Base-by-base conservation (phyloP, 2,888 invertebrate species). In the Automeris io region DNA sequence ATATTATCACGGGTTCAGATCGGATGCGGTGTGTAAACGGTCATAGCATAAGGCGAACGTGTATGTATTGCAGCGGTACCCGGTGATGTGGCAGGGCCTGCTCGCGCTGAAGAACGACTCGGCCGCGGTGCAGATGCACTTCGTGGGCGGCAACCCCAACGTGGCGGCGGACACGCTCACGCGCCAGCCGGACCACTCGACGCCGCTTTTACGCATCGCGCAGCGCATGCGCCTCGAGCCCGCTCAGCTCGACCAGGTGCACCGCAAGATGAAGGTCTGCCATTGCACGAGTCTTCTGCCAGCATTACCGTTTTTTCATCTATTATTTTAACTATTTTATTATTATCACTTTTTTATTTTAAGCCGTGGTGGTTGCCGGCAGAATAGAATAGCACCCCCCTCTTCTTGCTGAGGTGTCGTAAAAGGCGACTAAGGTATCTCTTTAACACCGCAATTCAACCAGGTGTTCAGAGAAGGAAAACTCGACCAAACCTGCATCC, bases 41-140 rank as follows among this genome's bases (percentile, higher is more conserved):
- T 16, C 32, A 6, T 33, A 25, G n/a, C 35, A 5, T n/a, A 18
- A 6, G 16, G 2, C 22, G 3, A 7, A n/a, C 35, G 12, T 24
- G 12, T 35, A n/a, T 31, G 2, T 3, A 8, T 45, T 49, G 2
- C 91, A 97, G 91, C 92, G 95, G 41, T 97, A 97, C 79, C 98
- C 98, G 6, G 94, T 97, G 32, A 95, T 98, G 94, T 99, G 99
- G 99, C 97, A 98, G 83, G 97, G 99, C 1, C 83, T 96, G 43
- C 80, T 99, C 51, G 98, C 96, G 0, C 88, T 99, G 51, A 99
- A 99, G 88, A 98, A 97, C 74, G 98, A 98, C 85, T 95, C 95
- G 60, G 97, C 98, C 4, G 95, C 96, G 18, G 98, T 99, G 32
- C 98, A 99, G 87, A 98, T 99, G 98, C 98, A 98, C 87, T 97